Evolutionary conservation across 23 tunicate genomes (phyloP), one percentile per base, ranked within the genome.

Genomic region (Aplidium turbinatum): DNA sequence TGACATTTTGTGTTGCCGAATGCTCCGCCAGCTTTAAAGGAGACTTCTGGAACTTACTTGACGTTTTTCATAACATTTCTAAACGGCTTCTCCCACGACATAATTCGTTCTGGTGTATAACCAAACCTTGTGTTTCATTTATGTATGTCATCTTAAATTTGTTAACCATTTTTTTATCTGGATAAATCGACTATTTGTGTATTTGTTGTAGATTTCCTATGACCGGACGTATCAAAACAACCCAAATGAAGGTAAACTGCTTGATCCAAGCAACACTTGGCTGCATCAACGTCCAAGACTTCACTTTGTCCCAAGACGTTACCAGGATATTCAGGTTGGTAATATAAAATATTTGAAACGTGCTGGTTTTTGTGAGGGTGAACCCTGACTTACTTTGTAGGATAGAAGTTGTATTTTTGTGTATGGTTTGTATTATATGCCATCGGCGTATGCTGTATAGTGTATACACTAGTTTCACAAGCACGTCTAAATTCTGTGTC

Each of bases 211-310:
- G 87, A 51, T 87, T 33, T 67, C 87, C 95, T 42, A 42, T 87
- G 72, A 68, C 40, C 16, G 87, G 95, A 0, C 56, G 60, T 21
- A 87, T 87, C 21, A 87, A 87, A 75, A 87, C 86, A 31, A 58
- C 83, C 26, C 74, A 55, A 42, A 87, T 87, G 95, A 87, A 87
- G 76, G 95, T 87, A n/a, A 87, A 58, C 65, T 87, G 95, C 54
- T 57, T 87, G 58, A 11, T 87, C 1, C 95, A 87, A 68, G 79
- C 95, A 16, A 84, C 85, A 7, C 67, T 87, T 35, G 95, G 95
- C 24, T 80, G 80, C 24, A 57, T 87, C 2, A 58, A 33, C 34
- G 35, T 87, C n/a, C 95, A 87, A 29, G 95, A 87, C 40, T 87
- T 87, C 53, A 60, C 87, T 0, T 47, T 87, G 23, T 48, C 78